Evolutionary conservation across 2,888 invertebrate genomes (phyloP), one percentile per base, ranked within the genome.

Genomic region (Apamea crenata): DNA sequence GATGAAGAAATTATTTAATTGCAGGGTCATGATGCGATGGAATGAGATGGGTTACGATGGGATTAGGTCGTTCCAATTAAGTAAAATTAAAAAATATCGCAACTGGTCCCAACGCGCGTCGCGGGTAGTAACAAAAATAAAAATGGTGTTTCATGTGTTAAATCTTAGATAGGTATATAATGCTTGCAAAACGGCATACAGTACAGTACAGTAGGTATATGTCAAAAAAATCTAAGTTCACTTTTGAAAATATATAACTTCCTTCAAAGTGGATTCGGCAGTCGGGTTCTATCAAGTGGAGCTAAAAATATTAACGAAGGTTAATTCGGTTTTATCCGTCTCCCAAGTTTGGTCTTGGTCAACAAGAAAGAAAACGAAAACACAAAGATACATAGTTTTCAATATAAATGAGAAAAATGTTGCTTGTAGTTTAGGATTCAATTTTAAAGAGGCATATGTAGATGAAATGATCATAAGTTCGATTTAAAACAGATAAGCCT

Each of bases 271-370:
- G 12, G 74, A 74, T 61, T 47, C 10, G 4, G 1, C 1, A 18
- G 16, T 18, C 25, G 36, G 56, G 12, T 78, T 56, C 66, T 29
- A 66, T 32, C 77, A 78, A 14, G n/a, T 78, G 1, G 12, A 32
- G 0, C 0, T 47, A 2, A 29, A 18, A 36, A 53, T 25, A 47
- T 25, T 12, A 18, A 25, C 0, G n/a, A 47, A 56, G n/a, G 7
- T 47, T 61, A 21, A 10, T 36, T 18, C 21, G 7, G 4, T 32
- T 56, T 21, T 47, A 59, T 36, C 8, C 1, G 1, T 77, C n/a
- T 21, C 14, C 16, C 2, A 18, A 66, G 16, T 44, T 66, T 16
- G 32, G 12, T 14, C 1, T 44, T 10, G 16, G 25, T n/a, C 5
- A 25, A 36, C 25, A 61, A n/a, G 6, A 47, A 10, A 8, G 8